Conservation (phyloP, 2,113 vertebrate genomes). For the Chaenogobius annularis region DNA sequence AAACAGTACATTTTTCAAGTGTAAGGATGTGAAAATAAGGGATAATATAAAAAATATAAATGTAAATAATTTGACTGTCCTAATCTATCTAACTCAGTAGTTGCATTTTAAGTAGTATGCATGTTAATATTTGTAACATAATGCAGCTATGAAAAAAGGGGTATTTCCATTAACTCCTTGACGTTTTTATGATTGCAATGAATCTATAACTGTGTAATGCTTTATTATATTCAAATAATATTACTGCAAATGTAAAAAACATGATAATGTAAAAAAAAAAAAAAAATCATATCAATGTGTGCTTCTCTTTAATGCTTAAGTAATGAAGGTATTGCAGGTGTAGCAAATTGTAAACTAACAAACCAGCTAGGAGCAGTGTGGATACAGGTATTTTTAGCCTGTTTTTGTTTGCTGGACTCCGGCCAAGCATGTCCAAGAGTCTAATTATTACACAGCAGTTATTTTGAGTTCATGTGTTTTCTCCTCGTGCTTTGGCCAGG, state of each 20-base stretch:
- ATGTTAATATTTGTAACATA: too few relatives aligned
- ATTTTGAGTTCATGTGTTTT: slow-evolving; percentile 70
- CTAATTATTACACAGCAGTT: slow-evolving; percentile 72
- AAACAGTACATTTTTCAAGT: neutral
- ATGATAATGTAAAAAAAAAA: neutral
- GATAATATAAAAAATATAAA: too few relatives aligned
- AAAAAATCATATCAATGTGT: neutral
- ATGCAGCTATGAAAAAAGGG: neutral
- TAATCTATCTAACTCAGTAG: too few relatives aligned
- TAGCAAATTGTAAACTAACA: slow-evolving; percentile 57
- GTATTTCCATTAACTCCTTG: neutral
- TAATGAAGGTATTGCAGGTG: slow-evolving; percentile 24
- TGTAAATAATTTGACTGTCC: too few relatives aligned
- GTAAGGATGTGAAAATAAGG: too few relatives aligned
- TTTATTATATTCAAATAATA: neutral
- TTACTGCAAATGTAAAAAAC: neutral
- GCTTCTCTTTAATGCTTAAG: slow-evolving; percentile 39
- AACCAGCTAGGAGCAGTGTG: slow-evolving; percentile 45
- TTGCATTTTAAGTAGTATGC: too few relatives aligned
- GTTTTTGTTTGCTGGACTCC: slow-evolving; percentile 71
- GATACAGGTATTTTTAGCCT: slow-evolving; percentile 74
- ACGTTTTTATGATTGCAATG: neutral
- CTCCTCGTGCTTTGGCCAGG: slow-evolving; percentile 38
- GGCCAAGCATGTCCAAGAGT: slow-evolving; percentile 52
- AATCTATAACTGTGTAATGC: neutral